Evolutionary conservation across 2,797 vertebrate species (phyloP), one percentile per base, ranked within the genome.

Genomic region (Parauchenoglanis ngamensis): DNA sequence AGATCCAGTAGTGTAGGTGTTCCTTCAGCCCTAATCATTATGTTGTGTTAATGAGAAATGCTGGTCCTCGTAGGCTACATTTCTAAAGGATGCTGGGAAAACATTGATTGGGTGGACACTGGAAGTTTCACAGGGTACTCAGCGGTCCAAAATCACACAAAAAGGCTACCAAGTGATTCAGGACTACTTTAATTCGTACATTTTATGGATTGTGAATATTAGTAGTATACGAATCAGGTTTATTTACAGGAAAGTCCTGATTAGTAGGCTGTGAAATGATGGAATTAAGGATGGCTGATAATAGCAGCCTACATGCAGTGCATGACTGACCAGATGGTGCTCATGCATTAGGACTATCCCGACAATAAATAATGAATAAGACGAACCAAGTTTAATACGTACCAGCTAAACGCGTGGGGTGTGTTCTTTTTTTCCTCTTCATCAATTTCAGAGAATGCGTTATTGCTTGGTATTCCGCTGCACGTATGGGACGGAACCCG

Each of bases 381-480:
- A 19, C 63, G 70, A 70, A 23, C 1, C 91, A 94, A 92, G 90
- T 86, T 86, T 84, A 87, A 91, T 90, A 89, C 86, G 21, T 87
- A 87, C 86, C 86, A 4, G 49, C 12, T 73, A 46, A 61, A 61
- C 63, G 86, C 28, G 25, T 59, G 67, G 12, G 35, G 31, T 68
- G 44, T 17, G 21, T 23, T 67, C 52, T 67, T 67, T 17, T 85
- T 6, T 7, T 85, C 83, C 76, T 87, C 83, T 87, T 87, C 87
- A 87, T 93, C 54, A 87, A 89, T 88, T 67, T 65, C 7, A 31
- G 8, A 83, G 44, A 52, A 68, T 31, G 76, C 52, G 49, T 80
- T 82, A 31, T 54, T 83, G 52, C 68, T 72, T 61, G n/a, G 88
- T 95, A 93, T 92, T 91, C 94, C 93, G 80, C 63, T 86, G 75